Evolutionary conservation across 2,113 vertebrate species (phyloP).

Genomic region (Heptranchias perlo): DNA sequence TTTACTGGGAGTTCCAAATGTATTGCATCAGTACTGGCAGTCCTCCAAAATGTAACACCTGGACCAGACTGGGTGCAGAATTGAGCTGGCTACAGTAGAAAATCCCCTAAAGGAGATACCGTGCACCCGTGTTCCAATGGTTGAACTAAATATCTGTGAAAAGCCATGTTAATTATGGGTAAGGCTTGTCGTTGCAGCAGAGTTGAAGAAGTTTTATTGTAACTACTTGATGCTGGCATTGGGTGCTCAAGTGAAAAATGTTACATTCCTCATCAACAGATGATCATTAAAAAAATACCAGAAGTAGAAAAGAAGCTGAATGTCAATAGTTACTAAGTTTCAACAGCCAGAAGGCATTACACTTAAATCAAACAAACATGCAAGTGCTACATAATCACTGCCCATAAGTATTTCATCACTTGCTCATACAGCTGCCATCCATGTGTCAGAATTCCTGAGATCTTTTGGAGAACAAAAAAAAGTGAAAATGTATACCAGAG

Average conservation of each 20-base stretch:
- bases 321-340: neutral
- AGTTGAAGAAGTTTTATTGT: neutral
- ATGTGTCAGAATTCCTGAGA: neutral
- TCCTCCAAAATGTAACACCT: neutral
- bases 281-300: neutral
- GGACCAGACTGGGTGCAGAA: neutral
- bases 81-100: neutral
- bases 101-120: neutral
- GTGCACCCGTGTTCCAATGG: neutral
- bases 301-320: neutral
- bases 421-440: neutral
- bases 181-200: neutral
- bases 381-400: slow-evolving; percentile 7
- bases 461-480: neutral
- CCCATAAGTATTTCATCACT: neutral
- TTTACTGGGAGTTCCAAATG: neutral
- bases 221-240: neutral
- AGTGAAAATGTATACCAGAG: neutral
- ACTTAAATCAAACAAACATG: neutral
- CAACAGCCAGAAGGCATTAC: neutral
- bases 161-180: neutral
- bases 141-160: neutral
- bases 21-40: neutral
- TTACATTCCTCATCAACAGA: neutral
- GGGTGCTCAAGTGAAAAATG: neutral